These are phyloP conservation scores for Rhagophthalmus giganteus DNA, from an alignment of 2,888 invertebrate species.

Conservation along the genomic window DNA sequence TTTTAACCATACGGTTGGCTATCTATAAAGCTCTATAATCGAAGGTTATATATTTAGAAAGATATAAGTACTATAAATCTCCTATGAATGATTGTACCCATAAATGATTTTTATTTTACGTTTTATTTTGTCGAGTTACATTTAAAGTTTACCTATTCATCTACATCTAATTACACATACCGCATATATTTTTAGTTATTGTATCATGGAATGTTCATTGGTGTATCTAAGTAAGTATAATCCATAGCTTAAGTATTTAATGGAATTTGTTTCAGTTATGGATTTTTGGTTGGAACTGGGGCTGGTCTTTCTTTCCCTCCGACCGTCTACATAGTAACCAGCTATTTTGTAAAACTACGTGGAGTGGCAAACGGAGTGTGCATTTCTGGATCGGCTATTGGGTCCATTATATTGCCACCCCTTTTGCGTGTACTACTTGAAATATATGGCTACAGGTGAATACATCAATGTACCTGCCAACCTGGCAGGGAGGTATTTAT, in stretches of 20 bases:
- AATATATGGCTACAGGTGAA: conserved; percentile 74
- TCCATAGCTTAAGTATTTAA: conserved; percentile 9
- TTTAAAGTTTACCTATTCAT: no score
- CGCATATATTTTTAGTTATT: no score
- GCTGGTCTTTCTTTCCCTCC: conserved; percentile 87
- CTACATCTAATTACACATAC: no score
- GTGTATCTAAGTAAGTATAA: no score
- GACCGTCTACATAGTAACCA: conserved; percentile 86
- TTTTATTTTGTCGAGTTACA: no score
- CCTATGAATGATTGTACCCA: no score
- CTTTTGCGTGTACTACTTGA: conserved; percentile 71
- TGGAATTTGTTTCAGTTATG: conserved; percentile 64
- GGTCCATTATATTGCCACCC: conserved; percentile 83
- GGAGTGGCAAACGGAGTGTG: conserved; percentile 87
- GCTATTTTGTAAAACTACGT: conserved; percentile 77
- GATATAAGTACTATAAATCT: no score
- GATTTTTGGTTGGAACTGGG: conserved; percentile 79
- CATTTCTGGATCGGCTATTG: conserved; percentile 85
- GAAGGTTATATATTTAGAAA: no score
- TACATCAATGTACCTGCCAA: conserved; percentile 23
- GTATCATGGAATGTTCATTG: no score
- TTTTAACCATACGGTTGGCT: no score
- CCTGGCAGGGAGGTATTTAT: conserved; percentile 32
- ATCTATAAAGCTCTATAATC: no score
- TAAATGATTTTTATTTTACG: no score